Conservation (phyloP, 2,888 invertebrate genomes). For the Chrysina gloriosa region DNA sequence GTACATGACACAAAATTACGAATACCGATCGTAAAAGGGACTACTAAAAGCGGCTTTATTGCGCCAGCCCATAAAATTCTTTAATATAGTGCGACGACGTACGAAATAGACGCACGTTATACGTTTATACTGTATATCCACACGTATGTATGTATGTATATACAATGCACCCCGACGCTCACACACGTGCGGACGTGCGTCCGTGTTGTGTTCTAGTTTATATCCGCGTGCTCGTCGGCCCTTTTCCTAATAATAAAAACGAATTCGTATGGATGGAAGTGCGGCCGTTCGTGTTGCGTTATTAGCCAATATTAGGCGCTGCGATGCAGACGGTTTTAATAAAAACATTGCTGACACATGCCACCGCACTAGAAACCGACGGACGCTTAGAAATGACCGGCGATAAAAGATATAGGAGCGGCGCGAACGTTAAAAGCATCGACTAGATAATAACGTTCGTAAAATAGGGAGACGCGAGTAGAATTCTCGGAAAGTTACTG, state of each 20-base stretch:
- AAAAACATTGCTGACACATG: constrained; percentile 28
- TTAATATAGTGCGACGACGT: constrained; percentile 12
- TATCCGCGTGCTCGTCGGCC: neutral
- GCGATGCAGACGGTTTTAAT: constrained; percentile 4
- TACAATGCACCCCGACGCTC: too few species aligned
- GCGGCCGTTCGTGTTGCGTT: constrained; percentile 15
- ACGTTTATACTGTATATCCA: neutral
- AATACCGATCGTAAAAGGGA: constrained; percentile 20
- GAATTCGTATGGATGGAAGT: constrained; percentile 27
- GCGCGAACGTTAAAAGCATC: neutral
- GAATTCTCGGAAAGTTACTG: neutral
- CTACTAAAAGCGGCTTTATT: constrained; percentile 20
- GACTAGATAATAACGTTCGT: constrained; percentile 2
- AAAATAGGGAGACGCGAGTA: neutral
- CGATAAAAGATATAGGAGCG: constrained; percentile 6
- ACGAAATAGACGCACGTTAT: constrained; percentile 5
- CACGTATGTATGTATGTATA: neutral
- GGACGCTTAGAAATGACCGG: constrained; percentile 7
- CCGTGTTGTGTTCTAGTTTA: neutral
- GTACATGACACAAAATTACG: constrained; percentile 25
- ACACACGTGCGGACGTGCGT: too few species aligned
- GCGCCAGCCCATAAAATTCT: constrained; percentile 21
- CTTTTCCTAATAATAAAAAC: constrained; percentile 31
- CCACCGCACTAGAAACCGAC: neutral
- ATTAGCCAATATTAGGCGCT: constrained; percentile 31